Evolutionary conservation across 30 jellyfish, hydroid and myxozoan species (phyloP).

Genomic region (Chrysaora quinquecirrha): DNA sequence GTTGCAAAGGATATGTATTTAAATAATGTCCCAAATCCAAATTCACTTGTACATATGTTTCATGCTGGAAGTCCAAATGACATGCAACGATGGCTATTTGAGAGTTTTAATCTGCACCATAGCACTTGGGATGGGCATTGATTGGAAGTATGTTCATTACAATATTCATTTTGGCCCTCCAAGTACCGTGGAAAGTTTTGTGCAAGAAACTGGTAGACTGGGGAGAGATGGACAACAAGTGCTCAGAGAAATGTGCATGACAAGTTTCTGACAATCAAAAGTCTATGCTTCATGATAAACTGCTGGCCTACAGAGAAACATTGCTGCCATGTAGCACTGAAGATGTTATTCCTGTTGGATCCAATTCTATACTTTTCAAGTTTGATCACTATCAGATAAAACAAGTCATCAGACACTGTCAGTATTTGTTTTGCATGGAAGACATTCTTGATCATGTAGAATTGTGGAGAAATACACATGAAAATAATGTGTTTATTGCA

Average conservation of each 20-base stretch:
- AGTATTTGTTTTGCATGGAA: neutral
- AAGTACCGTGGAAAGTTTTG: slow-evolving; percentile 12
- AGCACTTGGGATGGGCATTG: slow-evolving; percentile 28
- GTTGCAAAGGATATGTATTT: neutral
- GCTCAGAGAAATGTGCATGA: neutral
- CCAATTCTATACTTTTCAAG: slow-evolving; percentile 4
- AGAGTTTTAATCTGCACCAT: slow-evolving; percentile 5
- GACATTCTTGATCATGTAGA: slow-evolving; percentile 4
- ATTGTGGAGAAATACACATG: slow-evolving; percentile 5
- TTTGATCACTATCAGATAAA: neutral
- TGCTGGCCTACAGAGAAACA: slow-evolving; percentile 1
- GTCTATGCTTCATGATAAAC: neutral
- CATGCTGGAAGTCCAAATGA: slow-evolving; percentile 20
- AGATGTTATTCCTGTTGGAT: neutral
- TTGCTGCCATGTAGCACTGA: slow-evolving; percentile 5
- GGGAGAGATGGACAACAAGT: slow-evolving; percentile 9
- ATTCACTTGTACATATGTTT: neutral
- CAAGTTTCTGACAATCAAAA: neutral
- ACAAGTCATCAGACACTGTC: slow-evolving; percentile 1
- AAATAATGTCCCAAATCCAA: neutral
- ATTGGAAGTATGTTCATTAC: neutral
- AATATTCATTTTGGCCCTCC: slow-evolving; percentile 23
- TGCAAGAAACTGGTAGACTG: slow-evolving; percentile 20
- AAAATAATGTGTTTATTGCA: neutral
- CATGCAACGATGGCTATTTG: slow-evolving; percentile 4